These are phyloP conservation scores for Pseudoips prasinana DNA, from an alignment of 2,888 invertebrate species.

Conservation along the genomic window DNA sequence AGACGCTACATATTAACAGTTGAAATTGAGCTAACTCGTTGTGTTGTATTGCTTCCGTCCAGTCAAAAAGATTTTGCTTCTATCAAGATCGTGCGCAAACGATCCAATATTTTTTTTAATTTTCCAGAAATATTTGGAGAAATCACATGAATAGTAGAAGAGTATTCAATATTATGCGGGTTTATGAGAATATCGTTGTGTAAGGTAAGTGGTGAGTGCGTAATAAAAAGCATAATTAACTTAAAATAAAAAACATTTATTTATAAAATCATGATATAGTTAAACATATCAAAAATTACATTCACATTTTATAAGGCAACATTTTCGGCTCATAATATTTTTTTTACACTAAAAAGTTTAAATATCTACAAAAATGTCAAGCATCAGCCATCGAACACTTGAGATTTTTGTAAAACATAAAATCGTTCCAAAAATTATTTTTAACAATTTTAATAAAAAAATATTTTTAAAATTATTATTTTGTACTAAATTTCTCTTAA, in stretches of 20 bases:
- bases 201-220: slow-evolving; percentile 1
- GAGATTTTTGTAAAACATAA: slow-evolving; percentile 66
- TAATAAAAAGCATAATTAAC: slow-evolving; percentile 55
- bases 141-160: too few relatives aligned
- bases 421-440: slow-evolving; percentile 42
- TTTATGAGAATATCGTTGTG: too few relatives aligned
- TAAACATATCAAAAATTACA: slow-evolving; percentile 62
- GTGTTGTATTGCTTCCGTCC: too few relatives aligned
- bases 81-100: too few relatives aligned
- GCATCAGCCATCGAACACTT: slow-evolving; percentile 72
- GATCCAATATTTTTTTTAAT: too few relatives aligned
- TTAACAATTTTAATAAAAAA: slow-evolving; percentile 26
- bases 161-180: too few relatives aligned
- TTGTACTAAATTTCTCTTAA: slow-evolving; percentile 40
- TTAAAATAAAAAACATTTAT: slow-evolving; percentile 74
- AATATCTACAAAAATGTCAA: slow-evolving; percentile 68
- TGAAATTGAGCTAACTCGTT: too few relatives aligned
- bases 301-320: slow-evolving; percentile 63
- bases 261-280: slow-evolving; percentile 63
- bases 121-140: too few relatives aligned
- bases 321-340: slow-evolving; percentile 40
- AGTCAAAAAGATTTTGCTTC: too few relatives aligned
- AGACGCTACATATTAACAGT: too few relatives aligned
- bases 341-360: slow-evolving; percentile 24
- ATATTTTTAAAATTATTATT: slow-evolving; percentile 26